Evolutionary conservation across 1,140 invertebrate species (phyloP), one percentile per base, ranked within the genome.

Genomic region (Drosophila nasuta): DNA sequence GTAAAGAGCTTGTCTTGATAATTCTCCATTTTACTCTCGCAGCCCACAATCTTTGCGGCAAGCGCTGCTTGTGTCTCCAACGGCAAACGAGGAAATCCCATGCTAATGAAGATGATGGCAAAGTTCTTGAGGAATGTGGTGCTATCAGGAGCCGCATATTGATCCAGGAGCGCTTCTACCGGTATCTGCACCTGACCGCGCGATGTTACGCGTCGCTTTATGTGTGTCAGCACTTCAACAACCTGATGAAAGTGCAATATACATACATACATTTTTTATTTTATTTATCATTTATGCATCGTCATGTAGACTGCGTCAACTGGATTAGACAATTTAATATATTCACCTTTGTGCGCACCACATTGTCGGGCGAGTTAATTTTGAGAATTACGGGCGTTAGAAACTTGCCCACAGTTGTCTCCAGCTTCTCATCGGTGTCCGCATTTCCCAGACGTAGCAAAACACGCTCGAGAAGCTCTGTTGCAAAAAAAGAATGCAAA

Each of bases 221-320:
- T 96, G 92, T 99, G 98, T 59, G 98, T 96, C 17, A 98, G 92
- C n/a, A 98, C 93, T 92, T 98, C 97, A 96, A 98, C 97, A 6
- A 98, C 96, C 95, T 97, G 93, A 3, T 13, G 5, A 48, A 57
- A 48, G 1, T 38, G 11, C 7, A 60, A 79, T 82, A 74, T 25
- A 25, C 3, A 25, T 25, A 3, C 20, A 25, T 25, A 25, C 20
- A 25, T 3, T 25, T 25, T 3, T 25, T 25, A 68, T 49, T 71
- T 49, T 63, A 13, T 17, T 38, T 30, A 38, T 60, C 6, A 62
- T 68, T 75, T 82, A 0, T 88, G 83, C 81, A 59, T 4, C 38
- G 70, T 81, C 81, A 89, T 76, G 52, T 30, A 7, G 17, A 1
- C n/a, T 25, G 8, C 30, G 38, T n/a, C 13, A 38, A 10, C 35